Evolutionary conservation across 1,140 invertebrate species (phyloP).

Genomic region (Zaprionus capensis): DNA sequence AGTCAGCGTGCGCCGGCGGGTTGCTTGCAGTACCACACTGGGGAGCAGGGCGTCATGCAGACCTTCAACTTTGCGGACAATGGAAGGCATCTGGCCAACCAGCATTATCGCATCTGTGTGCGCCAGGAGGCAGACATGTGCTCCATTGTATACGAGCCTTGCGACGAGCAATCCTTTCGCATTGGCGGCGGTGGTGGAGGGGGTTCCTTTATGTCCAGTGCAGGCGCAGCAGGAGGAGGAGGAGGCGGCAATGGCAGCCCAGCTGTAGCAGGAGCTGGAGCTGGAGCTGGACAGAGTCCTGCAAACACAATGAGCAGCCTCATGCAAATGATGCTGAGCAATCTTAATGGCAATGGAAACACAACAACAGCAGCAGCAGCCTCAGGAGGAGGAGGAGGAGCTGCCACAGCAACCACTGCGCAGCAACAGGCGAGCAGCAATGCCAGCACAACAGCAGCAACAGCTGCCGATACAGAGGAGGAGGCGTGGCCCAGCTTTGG

Average conservation of each 20-base stretch:
- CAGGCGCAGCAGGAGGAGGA: not conserved
- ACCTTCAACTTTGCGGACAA: conserved; percentile 93
- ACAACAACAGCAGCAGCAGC: conserved; percentile 12
- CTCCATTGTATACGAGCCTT: conserved; percentile 90
- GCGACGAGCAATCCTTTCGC: conserved; percentile 90
- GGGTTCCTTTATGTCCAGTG: conserved; percentile 6
- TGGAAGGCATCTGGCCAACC: conserved; percentile 90
- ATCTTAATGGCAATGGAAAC: conserved; percentile 6
- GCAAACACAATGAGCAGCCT: not conserved
- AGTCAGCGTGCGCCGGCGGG: conserved; percentile 89
- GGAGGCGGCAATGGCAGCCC: not conserved
- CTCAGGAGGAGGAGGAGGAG: not conserved
- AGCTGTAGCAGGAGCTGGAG: not conserved
- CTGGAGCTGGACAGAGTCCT: not conserved
- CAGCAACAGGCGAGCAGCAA: conserved; percentile 6
- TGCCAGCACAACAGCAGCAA: conserved; percentile 27
- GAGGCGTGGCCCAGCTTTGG: not conserved
- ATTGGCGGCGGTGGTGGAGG: conserved; percentile 85
- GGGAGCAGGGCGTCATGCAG: conserved; percentile 85
- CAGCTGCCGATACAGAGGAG: not conserved
- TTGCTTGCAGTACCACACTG: conserved; percentile 90
- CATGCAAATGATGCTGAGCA: conserved; percentile 13
- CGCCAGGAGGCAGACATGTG: conserved; percentile 89
- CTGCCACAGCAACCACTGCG: not conserved
- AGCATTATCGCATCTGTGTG: conserved; percentile 91